Conservation (phyloP, 2,888 invertebrate species). For the Globia sparganii region DNA sequence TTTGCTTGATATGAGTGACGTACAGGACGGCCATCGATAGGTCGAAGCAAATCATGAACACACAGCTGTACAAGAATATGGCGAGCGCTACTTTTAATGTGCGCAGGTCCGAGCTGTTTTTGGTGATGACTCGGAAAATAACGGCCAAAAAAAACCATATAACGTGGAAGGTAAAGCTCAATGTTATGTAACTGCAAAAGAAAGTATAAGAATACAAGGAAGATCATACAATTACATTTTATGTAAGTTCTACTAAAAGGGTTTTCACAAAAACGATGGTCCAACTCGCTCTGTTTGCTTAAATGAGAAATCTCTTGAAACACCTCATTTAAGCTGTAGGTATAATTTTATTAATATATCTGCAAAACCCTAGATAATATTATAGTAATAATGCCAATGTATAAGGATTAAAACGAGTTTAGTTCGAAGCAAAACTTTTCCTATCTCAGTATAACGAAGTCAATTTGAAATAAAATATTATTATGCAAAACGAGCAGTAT, state of each 20-base stretch:
- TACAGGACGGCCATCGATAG: slow-evolving; percentile 83
- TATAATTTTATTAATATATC: not conserved
- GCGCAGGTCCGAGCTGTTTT: slow-evolving; percentile 47
- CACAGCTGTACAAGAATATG: slow-evolving; percentile 70
- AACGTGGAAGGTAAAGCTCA: slow-evolving; percentile 74
- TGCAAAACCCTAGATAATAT: not conserved
- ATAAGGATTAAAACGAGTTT: slow-evolving; percentile 11
- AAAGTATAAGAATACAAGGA: not conserved
- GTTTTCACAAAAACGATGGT: not conserved
- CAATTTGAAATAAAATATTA: slow-evolving; percentile 44
- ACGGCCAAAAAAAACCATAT: slow-evolving; percentile 77
- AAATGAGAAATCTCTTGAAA: not conserved
- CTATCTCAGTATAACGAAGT: slow-evolving; percentile 32
- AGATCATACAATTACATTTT: not conserved
- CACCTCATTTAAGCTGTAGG: not conserved
- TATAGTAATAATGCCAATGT: not conserved
- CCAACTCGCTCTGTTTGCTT: not conserved
- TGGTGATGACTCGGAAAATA: slow-evolving; percentile 63
- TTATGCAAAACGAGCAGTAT: slow-evolving; percentile 15
- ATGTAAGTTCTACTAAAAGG: not conserved
- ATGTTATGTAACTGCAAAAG: slow-evolving; percentile 76
- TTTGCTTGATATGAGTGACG: slow-evolving; percentile 81
- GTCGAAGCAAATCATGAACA: slow-evolving; percentile 76
- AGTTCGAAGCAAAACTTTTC: slow-evolving; percentile 22
- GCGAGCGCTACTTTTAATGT: slow-evolving; percentile 69